phyloP scores from a whole-genome alignment of 1,140 invertebrate species.

The Drosophila neocordata region DNA sequence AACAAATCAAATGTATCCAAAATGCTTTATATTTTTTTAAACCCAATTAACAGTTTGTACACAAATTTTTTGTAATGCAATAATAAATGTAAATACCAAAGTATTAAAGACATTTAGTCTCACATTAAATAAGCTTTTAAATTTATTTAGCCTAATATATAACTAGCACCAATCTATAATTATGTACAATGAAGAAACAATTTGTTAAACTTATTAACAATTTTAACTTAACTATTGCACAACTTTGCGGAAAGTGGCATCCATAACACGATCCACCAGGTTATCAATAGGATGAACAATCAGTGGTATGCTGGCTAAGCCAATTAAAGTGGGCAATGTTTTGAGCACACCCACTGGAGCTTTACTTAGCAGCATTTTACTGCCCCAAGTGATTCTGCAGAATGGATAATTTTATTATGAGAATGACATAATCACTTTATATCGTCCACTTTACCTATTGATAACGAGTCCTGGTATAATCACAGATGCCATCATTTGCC shows the following conservation, averaged over 20 bases:
- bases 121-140: neutral
- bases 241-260: slow-evolving; percentile 86
- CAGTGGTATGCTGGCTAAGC: slow-evolving; percentile 93
- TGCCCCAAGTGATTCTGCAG: slow-evolving; percentile 54
- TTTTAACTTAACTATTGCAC: slow-evolving; percentile 43
- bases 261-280: slow-evolving; percentile 91
- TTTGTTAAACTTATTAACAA: neutral
- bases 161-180: slow-evolving; percentile 4
- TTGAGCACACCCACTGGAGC: slow-evolving; percentile 41
- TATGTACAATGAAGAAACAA: neutral
- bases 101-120: neutral
- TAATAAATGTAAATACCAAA: slow-evolving; percentile 24
- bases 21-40: neutral
- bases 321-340: slow-evolving; percentile 87
- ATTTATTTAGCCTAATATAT: neutral
- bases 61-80: slow-evolving; percentile 25
- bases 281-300: slow-evolving; percentile 96
- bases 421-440: neutral
- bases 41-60: slow-evolving; percentile 2
- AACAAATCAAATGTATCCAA: slow-evolving; percentile 5
- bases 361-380: slow-evolving; percentile 27
- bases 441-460: slow-evolving; percentile 85
- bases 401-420: neutral
- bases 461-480: slow-evolving; percentile 96
- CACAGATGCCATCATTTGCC: slow-evolving; percentile 97